Evolutionary conservation across 2,113 vertebrate species (phyloP), one percentile per base, ranked within the genome.

Genomic region (Calypte anna): DNA sequence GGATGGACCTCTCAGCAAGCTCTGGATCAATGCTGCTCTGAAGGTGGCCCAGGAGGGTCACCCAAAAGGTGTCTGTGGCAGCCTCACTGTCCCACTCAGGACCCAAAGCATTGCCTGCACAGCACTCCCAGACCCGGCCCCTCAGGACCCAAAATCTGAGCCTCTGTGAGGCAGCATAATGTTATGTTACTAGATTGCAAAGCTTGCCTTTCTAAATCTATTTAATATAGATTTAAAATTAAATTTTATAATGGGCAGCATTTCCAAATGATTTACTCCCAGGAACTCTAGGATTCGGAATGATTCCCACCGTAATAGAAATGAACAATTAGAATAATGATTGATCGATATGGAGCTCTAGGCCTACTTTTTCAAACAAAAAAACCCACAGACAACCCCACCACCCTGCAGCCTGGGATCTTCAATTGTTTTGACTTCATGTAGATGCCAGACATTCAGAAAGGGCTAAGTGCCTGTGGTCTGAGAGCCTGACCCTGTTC

Each of bases 161-260:
- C 69, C 46, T 91, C 83, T 95, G 95, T 90, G 95, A 88, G 93
- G 83, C 2, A 75, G 90, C 93, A 93, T 95, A 96, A 97, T 92
- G 79, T 73, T 81, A 72, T 21, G 86, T 86, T 96, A 94, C 95
- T 72, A 91, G 86, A 96, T 81, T 94, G 94, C 94, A 96, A 93
- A 94, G 90, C 85, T 82, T 83, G 92, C 93, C 86, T 96, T 97
- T 95, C 81, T 67, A 96, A 96, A 97, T 94, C 95, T 96, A 95
- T 88, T 97, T 97, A 96, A 96, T 93, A 96, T 94, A 95, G 96
- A 97, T 96, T 96, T 96, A 92, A 94, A 96, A 96, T 95, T 94
- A 96, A 93, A 96, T 97, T 96, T 94, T 94, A 96, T 97, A 95
- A 96, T 93, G 95, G 94, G 82, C 38, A 96, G 95, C 95, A 91